Evolutionary conservation across 1,140 invertebrate species (phyloP), one percentile per base, ranked within the genome.

Genomic region (Sipha flava): DNA sequence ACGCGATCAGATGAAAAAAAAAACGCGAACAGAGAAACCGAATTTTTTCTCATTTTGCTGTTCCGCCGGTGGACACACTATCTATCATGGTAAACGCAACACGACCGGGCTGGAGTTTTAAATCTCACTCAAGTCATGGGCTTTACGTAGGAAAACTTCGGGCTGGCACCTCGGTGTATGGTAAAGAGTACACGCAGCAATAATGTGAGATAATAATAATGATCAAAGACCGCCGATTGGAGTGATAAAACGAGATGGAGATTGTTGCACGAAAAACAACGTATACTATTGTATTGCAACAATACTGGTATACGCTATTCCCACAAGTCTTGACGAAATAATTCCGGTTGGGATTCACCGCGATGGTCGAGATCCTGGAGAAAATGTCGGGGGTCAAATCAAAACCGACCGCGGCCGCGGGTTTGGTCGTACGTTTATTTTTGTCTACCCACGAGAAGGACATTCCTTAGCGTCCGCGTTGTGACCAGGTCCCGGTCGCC

Each of bases 351-450:
- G 47, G 72, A 73, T 14, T 37, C 3, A 16, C 9, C 18, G 29
- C 23, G 29, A n/a, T n/a, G n/a, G 45, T 21, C 21, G 57, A 3
- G 29, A 29, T 29, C 29, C 47, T n/a, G 14, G 18, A 5, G 26
- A 75, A 75, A 75, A 31, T 54, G 70, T 73, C 70, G 29, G 66
- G 0, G 23, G 12, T 1, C 47, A 54, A 75, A 75, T 54, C 72
- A 54, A 75, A 75, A 75, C 3, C n/a, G 72, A 75, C 72, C 47
- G 45, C 21, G n/a, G 21, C 34, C 9, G 5, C 6, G 59, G 21
- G 47, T 26, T 5, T 29, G n/a, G 72, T 54, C 64, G 64, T 66
- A 43, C 23, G 64, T 72, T 72, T 54, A 52, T 75, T 75, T 75
- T 37, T 18, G n/a, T 18, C 70, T 3, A 9, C 45, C 9, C 23